These are phyloP conservation scores for Acanthornis magna DNA, from an alignment of 2,797 vertebrate species.

Conservation along the genomic window DNA sequence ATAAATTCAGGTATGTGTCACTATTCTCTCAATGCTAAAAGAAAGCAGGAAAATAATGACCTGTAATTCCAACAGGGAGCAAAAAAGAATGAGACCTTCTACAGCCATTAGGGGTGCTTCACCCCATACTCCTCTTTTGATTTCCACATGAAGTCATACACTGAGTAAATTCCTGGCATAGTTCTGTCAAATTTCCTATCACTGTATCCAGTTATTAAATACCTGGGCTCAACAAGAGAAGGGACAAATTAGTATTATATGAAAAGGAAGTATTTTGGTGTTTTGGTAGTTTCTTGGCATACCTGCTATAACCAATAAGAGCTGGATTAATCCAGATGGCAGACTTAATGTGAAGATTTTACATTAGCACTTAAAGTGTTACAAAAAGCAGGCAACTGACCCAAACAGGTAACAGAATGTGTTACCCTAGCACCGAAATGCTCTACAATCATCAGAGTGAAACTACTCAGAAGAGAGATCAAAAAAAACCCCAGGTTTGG, in stretches of 20 bases:
- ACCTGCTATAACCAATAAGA: neutral
- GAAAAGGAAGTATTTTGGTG: neutral
- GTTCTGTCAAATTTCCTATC: neutral
- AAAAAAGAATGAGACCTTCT: slow-evolving; percentile 39
- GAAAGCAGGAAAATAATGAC: slow-evolving; percentile 56
- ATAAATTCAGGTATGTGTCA: slow-evolving; percentile 14
- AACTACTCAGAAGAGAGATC: neutral
- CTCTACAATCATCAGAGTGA: neutral
- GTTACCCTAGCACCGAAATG: neutral
- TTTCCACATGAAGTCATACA: neutral
- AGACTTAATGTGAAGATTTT: neutral
- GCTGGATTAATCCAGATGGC: neutral
- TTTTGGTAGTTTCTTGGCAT: neutral
- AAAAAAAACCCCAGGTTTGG: neutral
- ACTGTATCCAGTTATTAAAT: neutral
- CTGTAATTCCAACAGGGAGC: slow-evolving; percentile 44
- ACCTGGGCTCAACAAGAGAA: neutral
- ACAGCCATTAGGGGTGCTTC: slow-evolving; percentile 2
- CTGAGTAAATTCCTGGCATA: slow-evolving; percentile 15
- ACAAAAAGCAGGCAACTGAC: neutral
- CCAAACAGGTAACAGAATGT: neutral
- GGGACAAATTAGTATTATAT: neutral
- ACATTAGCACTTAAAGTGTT: neutral
- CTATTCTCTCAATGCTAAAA: slow-evolving; percentile 18
- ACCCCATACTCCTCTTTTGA: slow-evolving; percentile 7